These are phyloP conservation scores for Pterostichus niger DNA, from an alignment of 2,888 invertebrate genomes.

Conservation along the genomic window DNA sequence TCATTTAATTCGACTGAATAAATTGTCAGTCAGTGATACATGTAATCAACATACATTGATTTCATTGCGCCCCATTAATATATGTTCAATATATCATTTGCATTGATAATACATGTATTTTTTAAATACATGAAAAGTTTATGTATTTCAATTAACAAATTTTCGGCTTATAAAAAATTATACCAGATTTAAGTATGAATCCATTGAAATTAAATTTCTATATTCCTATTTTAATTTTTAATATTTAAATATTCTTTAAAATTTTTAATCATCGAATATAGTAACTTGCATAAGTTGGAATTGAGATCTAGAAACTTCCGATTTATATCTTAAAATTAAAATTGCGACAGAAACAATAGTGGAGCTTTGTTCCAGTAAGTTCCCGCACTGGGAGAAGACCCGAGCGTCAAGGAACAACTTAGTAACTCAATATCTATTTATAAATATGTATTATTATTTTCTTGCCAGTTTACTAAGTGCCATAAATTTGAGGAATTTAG, in stretches of 20 bases:
- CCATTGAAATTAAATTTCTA: not conserved
- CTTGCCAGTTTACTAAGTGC: too few species aligned
- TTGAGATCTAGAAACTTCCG: too few species aligned
- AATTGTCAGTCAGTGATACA: slow-evolving; percentile 53
- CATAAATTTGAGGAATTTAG: too few species aligned
- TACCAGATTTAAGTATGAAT: slow-evolving; percentile 7
- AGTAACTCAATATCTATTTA: too few species aligned
- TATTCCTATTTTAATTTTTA: not conserved
- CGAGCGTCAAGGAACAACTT: too few species aligned
- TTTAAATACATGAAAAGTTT: slow-evolving; percentile 13
- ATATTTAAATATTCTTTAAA: too few species aligned
- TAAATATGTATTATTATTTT: too few species aligned
- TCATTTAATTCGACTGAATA: slow-evolving; percentile 50
- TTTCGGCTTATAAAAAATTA: slow-evolving; percentile 37
- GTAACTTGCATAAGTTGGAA: not conserved
- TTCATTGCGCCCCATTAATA: slow-evolving; percentile 51
- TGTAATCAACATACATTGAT: slow-evolving; percentile 55
- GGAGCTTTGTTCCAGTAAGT: too few species aligned
- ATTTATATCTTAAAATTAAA: too few species aligned
- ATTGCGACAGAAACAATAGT: too few species aligned
- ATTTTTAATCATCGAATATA: too few species aligned
- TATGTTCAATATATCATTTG: slow-evolving; percentile 53
- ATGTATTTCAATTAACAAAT: slow-evolving; percentile 43
- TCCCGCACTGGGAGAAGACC: too few species aligned
- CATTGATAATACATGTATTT: slow-evolving; percentile 45